Evolutionary conservation across 2,888 invertebrate genomes (phyloP).

Genomic region (Eurytoma californica): DNA sequence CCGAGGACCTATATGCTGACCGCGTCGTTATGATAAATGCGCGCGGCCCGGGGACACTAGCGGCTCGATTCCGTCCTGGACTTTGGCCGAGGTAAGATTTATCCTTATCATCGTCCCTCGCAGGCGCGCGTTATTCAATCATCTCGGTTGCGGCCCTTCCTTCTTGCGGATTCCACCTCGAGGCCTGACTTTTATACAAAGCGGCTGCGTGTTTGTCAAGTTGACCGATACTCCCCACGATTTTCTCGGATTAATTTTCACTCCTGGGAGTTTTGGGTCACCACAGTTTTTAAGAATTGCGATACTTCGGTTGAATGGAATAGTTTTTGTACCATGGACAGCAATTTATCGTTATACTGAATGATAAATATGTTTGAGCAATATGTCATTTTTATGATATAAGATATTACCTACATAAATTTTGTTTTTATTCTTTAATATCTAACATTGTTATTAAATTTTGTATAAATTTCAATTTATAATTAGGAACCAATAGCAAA

Average conservation of each 20-base stretch:
- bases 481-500: too few relatives aligned
- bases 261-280: slow-evolving; percentile 61
- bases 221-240: background rate
- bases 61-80: background rate
- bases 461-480: too few relatives aligned
- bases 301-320: too few relatives aligned
- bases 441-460: too few relatives aligned
- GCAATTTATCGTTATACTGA: too few relatives aligned
- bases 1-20: slow-evolving; percentile 57
- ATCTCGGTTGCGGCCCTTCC: slow-evolving; percentile 14
- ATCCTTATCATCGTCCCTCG: slow-evolving; percentile 40
- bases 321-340: too few relatives aligned
- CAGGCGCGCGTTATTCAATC: slow-evolving; percentile 46
- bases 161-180: slow-evolving; percentile 55
- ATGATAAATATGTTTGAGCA: too few relatives aligned
- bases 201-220: slow-evolving; percentile 5
- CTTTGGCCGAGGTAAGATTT: slow-evolving; percentile 35
- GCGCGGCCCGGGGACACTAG: background rate
- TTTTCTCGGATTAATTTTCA: slow-evolving; percentile 60
- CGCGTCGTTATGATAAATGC: slow-evolving; percentile 58
- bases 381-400: too few relatives aligned
- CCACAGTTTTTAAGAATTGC: too few relatives aligned
- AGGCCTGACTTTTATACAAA: slow-evolving; percentile 40
- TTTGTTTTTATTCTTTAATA: too few relatives aligned
- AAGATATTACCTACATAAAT: too few relatives aligned